phyloP scores from a whole-genome alignment of 2,797 vertebrate genomes.

The Ambastaia sidthimunki region DNA sequence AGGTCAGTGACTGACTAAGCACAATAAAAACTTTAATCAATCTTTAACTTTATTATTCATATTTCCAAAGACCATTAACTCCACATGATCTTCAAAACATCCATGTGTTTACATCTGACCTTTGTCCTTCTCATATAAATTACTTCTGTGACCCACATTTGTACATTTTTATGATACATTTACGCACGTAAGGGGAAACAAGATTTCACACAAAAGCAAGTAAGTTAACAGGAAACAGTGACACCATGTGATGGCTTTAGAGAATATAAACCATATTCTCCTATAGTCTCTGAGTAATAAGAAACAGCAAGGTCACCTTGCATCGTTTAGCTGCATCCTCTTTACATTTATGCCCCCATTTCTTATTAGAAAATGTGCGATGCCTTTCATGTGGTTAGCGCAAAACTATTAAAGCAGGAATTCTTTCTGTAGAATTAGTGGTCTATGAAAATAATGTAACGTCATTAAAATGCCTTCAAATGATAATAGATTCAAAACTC shows the following conservation, averaged over 20 bases:
- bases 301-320: not conserved
- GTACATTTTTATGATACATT: not conserved
- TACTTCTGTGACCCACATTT: constrained; percentile 5
- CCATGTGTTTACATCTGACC: not conserved
- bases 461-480: too few relatives aligned
- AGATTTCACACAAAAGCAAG: not conserved
- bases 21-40: not conserved
- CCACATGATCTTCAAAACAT: not conserved
- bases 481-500: too few relatives aligned
- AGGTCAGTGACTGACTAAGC: not conserved
- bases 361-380: too few relatives aligned
- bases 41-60: constrained; percentile 7
- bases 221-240: not conserved
- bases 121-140: constrained; percentile 11
- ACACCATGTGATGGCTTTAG: not conserved
- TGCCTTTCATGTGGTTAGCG: too few relatives aligned
- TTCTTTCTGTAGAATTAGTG: too few relatives aligned
- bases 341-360: not conserved
- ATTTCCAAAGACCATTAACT: not conserved
- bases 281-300: not conserved
- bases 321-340: not conserved
- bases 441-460: too few relatives aligned
- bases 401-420: too few relatives aligned
- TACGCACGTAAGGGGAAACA: not conserved
- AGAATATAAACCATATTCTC: too few relatives aligned